Conservation (phyloP, 2,797 vertebrate genomes). For the Pristis pectinata region DNA sequence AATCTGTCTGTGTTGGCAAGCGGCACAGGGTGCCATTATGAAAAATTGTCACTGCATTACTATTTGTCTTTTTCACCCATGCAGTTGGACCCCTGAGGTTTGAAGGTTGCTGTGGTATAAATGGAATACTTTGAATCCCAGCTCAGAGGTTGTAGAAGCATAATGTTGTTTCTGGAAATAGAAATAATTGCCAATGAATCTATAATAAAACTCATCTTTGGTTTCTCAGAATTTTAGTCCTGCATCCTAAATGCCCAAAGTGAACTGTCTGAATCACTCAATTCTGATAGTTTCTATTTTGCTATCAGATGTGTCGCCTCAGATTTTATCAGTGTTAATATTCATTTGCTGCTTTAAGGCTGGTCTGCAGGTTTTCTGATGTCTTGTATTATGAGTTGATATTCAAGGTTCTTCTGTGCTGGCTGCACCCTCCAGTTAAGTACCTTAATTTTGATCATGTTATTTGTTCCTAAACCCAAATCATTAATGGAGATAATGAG, state of each 20-base stretch:
- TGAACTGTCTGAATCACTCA: neutral
- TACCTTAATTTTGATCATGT: too few relatives aligned
- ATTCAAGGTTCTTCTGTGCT: too few relatives aligned
- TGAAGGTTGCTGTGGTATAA: neutral
- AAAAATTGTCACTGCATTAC: neutral
- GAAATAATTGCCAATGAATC: neutral
- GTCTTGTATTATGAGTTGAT: too few relatives aligned
- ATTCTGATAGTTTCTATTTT: neutral
- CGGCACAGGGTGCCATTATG: neutral
- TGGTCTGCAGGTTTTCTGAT: too few relatives aligned
- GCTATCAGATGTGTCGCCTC: too few relatives aligned
- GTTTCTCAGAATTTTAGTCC: constrained; percentile 3
- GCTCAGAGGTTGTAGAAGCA: neutral
- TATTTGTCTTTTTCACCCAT: neutral
- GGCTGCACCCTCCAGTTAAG: too few relatives aligned
- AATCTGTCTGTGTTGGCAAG: neutral
- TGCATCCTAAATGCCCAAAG: neutral
- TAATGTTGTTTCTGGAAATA: neutral
- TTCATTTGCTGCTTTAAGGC: too few relatives aligned
- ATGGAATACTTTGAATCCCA: neutral
- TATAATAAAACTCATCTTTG: neutral
- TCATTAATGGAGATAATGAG: too few relatives aligned
- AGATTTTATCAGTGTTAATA: too few relatives aligned
- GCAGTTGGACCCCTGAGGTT: neutral
- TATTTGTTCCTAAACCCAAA: too few relatives aligned